Conservation (phyloP, 2,797 vertebrate genomes). For the Schizothorax lantsangensis region DNA sequence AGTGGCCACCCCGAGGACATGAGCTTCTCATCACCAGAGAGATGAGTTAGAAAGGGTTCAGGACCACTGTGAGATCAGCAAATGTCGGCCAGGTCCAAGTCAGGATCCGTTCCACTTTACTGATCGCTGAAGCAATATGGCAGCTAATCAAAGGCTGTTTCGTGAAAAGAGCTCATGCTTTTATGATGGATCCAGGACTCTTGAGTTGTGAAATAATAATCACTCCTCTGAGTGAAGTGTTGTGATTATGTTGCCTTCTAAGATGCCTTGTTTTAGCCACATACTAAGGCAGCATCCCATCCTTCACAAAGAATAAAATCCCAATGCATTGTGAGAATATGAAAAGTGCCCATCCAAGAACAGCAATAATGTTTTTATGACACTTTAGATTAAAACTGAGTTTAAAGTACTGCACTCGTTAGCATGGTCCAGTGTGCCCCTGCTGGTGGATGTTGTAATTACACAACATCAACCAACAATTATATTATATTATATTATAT, state of each 20-base stretch:
- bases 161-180: slow-evolving; percentile 19
- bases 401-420: neutral
- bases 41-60: slow-evolving; percentile 17
- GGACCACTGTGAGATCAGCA: slow-evolving; percentile 12
- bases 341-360: neutral
- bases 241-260: slow-evolving; percentile 3
- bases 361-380: neutral
- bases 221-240: neutral
- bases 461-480: neutral
- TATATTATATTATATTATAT: too few species aligned
- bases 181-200: neutral
- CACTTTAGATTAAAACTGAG: neutral
- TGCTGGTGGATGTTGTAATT: neutral
- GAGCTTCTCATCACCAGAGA: slow-evolving; percentile 16
- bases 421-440: neutral
- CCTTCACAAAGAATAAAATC: neutral
- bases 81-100: slow-evolving; percentile 5
- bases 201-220: slow-evolving; percentile 11
- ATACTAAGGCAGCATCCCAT: neutral
- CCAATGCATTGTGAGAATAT: neutral
- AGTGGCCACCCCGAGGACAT: slow-evolving; percentile 34
- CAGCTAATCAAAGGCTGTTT: slow-evolving; percentile 43
- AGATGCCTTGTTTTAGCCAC: neutral
- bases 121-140: slow-evolving; percentile 1
- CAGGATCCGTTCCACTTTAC: slow-evolving; percentile 18